Conservation (phyloP, 2,113 vertebrate species). For the Sus scrofa region T2T-Sscrofa CM000820.6:47382001-47382500, state of each 20-base stretch:
- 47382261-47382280: neutral
- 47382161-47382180: constrained; percentile 50
- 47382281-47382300: constrained; percentile 4
- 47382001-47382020: neutral
- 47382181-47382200: constrained; percentile 46
- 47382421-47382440: neutral
- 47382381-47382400: constrained; percentile 12
- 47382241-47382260: neutral
- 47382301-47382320: constrained; percentile 19
- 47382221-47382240: neutral
- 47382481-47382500: neutral
- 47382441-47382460: neutral
- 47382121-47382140: constrained; percentile 34
- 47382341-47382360: constrained; percentile 22
- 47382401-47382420: constrained; percentile 36
- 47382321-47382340: neutral
- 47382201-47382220: constrained; percentile 29
- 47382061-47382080: neutral
- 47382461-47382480: constrained; percentile 27
- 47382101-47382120: neutral
- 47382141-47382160: constrained; percentile 39
- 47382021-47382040: neutral
- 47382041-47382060: neutral
- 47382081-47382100: neutral
- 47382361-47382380: neutral